Base-by-base conservation (phyloP, 2,113 vertebrate species). In the Onychorhynchus coronatus region DNA sequence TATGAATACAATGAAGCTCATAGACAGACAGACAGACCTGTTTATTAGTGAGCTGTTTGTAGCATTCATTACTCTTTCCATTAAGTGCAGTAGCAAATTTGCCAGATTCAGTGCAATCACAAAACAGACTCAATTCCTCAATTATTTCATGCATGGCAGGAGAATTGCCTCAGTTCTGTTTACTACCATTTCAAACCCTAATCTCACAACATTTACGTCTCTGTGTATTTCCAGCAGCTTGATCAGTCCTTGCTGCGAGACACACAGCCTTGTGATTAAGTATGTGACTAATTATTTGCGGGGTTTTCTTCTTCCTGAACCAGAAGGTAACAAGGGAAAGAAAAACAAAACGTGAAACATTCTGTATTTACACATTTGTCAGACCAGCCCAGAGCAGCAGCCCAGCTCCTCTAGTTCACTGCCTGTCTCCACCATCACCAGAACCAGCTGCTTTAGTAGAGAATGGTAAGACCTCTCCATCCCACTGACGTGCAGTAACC, bases 401-500 rank as follows among this genome's bases (percentile, higher is more conserved):
- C 35, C 28, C 30, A 46, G 55, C 18, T n/a, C 35, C 39, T 73
- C 35, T 25, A 61, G 19, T 9, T 6, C 0, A 0, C 12, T n/a
- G 12, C 4, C 41, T 65, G 17, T 2, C 46, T 67, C 30, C 37
- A 35, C 19, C 0, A 1, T 0, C 1, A 9, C 30, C 50, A 76
- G n/a, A 49, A 37, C 2, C 39, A 52, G 62, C 22, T 52, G 30
- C 35, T 35, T 71, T 23, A 8, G 39, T 27, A 58, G 39, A 55
- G 49, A 7, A 20, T 50, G 59, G 39, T 14, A 65, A 30, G 37
- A 91, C 22, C 22, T 58, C 56, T 76, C 53, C 20, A 15, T 33
- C 46, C n/a, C 7, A 24, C 44, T 74, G 75, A 56, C 41, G 33
- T 19, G 13, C 22, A 47, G 12, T 19, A 68, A 41, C 25, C 30